These are phyloP conservation scores for Thamnaconus septentrionalis DNA, from an alignment of 2,113 vertebrate genomes.

Conservation along the genomic window DNA sequence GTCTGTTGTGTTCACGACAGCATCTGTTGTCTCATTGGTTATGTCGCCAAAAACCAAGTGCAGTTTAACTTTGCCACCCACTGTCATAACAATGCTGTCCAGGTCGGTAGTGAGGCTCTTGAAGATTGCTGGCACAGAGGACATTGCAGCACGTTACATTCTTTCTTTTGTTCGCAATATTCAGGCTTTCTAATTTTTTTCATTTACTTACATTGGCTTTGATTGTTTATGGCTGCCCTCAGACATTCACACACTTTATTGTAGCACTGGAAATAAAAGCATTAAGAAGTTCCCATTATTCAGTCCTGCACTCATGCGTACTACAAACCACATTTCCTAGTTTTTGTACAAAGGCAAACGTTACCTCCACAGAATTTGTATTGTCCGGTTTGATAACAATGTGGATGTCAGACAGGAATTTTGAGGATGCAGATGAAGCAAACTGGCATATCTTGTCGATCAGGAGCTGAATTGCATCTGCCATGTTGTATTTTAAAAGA, in stretches of 20 bases:
- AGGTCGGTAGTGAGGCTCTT: slow-evolving; percentile 50
- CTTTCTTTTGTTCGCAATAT: too few species aligned
- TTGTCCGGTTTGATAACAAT: slow-evolving; percentile 56
- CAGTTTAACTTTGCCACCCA: slow-evolving; percentile 39
- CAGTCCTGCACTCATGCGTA: background rate
- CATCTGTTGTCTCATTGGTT: slow-evolving; percentile 65
- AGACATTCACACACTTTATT: slow-evolving; percentile 30
- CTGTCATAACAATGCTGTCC: slow-evolving; percentile 42
- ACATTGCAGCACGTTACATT: background rate
- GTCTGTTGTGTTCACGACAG: slow-evolving; percentile 71
- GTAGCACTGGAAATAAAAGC: slow-evolving; percentile 46
- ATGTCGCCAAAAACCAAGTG: slow-evolving; percentile 69
- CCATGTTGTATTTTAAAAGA: slow-evolving; percentile 32
- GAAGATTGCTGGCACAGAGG: slow-evolving; percentile 43
- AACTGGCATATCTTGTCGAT: slow-evolving; percentile 47
- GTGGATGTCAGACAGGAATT: slow-evolving; percentile 47
- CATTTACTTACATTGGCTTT: slow-evolving; percentile 35
- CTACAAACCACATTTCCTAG: background rate
- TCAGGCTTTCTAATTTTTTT: background rate
- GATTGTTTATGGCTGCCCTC: slow-evolving; percentile 35
- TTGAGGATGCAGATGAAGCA: slow-evolving; percentile 15
- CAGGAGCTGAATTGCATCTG: slow-evolving; percentile 51
- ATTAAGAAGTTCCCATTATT: background rate
- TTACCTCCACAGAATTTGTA: slow-evolving; percentile 52
- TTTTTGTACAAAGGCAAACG: background rate